Conservation (phyloP, 2,797 vertebrate species). For the Atherinosoma microstoma region DNA sequence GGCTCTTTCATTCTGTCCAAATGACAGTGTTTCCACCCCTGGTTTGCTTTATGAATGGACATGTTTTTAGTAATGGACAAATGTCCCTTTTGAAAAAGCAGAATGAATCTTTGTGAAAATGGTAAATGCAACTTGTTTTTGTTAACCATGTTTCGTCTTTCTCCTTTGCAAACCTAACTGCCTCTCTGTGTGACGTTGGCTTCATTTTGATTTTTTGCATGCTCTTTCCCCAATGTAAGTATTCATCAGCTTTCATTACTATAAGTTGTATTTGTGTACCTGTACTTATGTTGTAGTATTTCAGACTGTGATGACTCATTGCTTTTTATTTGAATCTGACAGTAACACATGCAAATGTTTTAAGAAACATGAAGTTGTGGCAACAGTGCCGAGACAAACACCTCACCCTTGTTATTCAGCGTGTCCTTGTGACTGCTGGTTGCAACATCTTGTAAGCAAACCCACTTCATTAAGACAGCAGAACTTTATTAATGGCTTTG, state of each 20-base stretch:
- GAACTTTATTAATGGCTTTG: slow-evolving; percentile 77
- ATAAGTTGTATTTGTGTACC: slow-evolving; percentile 25
- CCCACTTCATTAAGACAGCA: slow-evolving; percentile 49
- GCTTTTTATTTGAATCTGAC: background rate
- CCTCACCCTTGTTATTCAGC: slow-evolving; percentile 10
- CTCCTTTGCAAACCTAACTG: slow-evolving; percentile 67
- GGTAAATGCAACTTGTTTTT: slow-evolving; percentile 52
- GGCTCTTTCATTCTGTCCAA: slow-evolving; percentile 36
- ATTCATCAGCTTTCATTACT: slow-evolving; percentile 53
- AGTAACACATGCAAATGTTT: background rate
- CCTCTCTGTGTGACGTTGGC: slow-evolving; percentile 70
- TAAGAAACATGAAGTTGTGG: background rate
- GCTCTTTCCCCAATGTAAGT: slow-evolving; percentile 81
- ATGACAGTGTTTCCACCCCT: slow-evolving; percentile 25
- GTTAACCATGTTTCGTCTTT: slow-evolving; percentile 65
- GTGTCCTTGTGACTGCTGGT: slow-evolving; percentile 46
- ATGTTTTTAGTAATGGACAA: slow-evolving; percentile 1
- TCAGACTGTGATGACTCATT: background rate
- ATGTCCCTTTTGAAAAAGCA: background rate
- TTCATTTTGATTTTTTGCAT: slow-evolving; percentile 81
- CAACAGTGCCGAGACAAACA: slow-evolving; percentile 9
- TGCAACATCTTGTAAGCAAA: slow-evolving; percentile 37
- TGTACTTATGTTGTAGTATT: background rate
- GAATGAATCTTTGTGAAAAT: slow-evolving; percentile 76
- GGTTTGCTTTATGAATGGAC: slow-evolving; percentile 14